Evolutionary conservation across 92 coral and sea anemone genomes (phyloP).

Genomic region (Porites evermanni): DNA sequence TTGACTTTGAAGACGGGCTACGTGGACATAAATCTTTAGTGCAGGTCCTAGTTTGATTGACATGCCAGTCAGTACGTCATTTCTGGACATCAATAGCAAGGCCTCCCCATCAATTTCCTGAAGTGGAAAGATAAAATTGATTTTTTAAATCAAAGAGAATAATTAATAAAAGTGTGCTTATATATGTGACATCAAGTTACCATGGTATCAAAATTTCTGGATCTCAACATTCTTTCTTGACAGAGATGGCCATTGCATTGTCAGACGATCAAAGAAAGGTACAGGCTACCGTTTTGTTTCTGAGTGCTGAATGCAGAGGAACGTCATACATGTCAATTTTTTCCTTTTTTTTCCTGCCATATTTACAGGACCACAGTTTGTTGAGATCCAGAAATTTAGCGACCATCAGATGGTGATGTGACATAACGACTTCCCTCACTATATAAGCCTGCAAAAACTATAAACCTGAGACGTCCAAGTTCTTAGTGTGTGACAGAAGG

Average conservation of each 20-base stretch:
- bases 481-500: too few relatives aligned
- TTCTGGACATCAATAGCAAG: constrained; percentile 93
- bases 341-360: too few relatives aligned
- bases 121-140: neutral
- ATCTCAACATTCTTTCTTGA: too few relatives aligned
- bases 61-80: constrained; percentile 94
- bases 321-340: too few relatives aligned
- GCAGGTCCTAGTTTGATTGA: constrained; percentile 97
- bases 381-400: too few relatives aligned
- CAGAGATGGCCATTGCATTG: too few relatives aligned
- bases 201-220: too few relatives aligned
- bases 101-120: constrained; percentile 99
- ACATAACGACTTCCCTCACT: too few relatives aligned
- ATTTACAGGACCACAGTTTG: too few relatives aligned
- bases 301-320: neutral
- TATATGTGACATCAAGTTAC: neutral
- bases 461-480: too few relatives aligned
- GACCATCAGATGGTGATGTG: too few relatives aligned
- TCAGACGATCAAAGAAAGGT: neutral
- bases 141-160: neutral
- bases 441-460: too few relatives aligned
- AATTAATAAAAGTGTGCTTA: neutral
- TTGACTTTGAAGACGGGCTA: constrained; percentile 87
- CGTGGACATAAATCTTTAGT: constrained; percentile 91
- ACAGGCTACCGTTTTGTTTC: neutral